A percentile compares a stretch with the other conserved stretches of the same genome.
Evolutionary conservation across 2,797 vertebrate genomes (phyloP).

Genomic region (Notolabrus celidotus): DNA sequence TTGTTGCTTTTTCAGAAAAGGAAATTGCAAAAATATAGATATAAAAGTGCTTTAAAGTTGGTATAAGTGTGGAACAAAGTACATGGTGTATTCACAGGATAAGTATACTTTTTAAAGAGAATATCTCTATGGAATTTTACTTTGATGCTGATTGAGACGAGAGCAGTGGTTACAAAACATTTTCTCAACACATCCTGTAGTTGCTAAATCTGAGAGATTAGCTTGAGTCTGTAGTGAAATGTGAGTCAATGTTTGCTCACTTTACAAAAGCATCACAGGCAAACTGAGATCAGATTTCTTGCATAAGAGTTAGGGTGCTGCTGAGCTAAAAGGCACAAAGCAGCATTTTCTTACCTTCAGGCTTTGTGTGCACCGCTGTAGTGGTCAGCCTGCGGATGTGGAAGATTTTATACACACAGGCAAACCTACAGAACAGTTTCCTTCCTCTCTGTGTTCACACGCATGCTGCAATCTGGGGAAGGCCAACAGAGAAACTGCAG

Average conservation of each 20-base stretch:
- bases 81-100: no score
- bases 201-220: constrained; percentile 2
- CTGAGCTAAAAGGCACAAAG: constrained; percentile 20
- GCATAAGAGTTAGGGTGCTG: constrained; percentile 44
- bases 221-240: no score
- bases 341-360: constrained; percentile 55
- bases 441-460: constrained; percentile 48
- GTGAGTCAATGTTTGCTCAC: neutral
- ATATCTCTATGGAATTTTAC: neutral
- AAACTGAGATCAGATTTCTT: neutral
- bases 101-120: no score
- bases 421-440: constrained; percentile 33
- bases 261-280: neutral
- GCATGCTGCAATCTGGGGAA: constrained; percentile 10
- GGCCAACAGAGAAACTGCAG: neutral
- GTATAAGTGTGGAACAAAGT: no score
- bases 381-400: constrained; percentile 58
- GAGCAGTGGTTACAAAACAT: constrained; percentile 6
- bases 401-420: constrained; percentile 26
- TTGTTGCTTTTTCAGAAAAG: no score
- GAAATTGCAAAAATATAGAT: no score
- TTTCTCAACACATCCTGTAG: neutral
- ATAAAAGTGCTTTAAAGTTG: no score
- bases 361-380: neutral
- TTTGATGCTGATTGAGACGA: neutral